Conservation (phyloP, 2,888 invertebrate genomes). For the Notodonta dromedarius region DNA sequence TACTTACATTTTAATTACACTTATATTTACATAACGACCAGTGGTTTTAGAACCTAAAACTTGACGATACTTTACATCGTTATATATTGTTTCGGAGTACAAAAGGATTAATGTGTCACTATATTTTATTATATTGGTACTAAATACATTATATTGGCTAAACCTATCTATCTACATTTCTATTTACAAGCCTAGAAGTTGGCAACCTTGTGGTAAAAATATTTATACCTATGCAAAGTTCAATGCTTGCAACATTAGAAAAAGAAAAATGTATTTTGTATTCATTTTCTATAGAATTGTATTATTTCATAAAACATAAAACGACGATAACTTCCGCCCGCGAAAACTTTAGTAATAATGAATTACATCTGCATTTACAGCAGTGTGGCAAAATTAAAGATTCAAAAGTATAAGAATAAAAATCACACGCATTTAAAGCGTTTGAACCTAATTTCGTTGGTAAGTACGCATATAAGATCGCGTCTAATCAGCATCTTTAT, state of each 20-base stretch:
- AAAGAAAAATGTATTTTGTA: too few relatives aligned
- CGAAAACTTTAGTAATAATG: too few relatives aligned
- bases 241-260: not conserved
- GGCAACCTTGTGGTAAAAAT: constrained; percentile 57
- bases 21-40: constrained; percentile 71
- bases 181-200: constrained; percentile 71
- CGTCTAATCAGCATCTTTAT: too few relatives aligned
- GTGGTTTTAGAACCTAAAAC: constrained; percentile 39
- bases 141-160: constrained; percentile 60
- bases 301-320: too few relatives aligned
- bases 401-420: too few relatives aligned
- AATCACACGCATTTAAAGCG: too few relatives aligned
- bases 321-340: too few relatives aligned
- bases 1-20: constrained; percentile 66
- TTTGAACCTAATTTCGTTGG: too few relatives aligned
- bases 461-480: too few relatives aligned
- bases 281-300: too few relatives aligned
- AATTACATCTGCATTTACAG: too few relatives aligned
- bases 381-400: too few relatives aligned
- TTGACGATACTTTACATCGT: constrained; percentile 29
- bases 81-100: constrained; percentile 57
- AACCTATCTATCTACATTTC: constrained; percentile 69
- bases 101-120: constrained; percentile 60
- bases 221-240: not conserved
- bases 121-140: constrained; percentile 49